Percentiles rank a stretch among this genome's conserved stretches.
These are phyloP conservation scores for Drosophila nigromelanica DNA, from an alignment of 1,140 invertebrate species.

Conservation along the genomic window DNA sequence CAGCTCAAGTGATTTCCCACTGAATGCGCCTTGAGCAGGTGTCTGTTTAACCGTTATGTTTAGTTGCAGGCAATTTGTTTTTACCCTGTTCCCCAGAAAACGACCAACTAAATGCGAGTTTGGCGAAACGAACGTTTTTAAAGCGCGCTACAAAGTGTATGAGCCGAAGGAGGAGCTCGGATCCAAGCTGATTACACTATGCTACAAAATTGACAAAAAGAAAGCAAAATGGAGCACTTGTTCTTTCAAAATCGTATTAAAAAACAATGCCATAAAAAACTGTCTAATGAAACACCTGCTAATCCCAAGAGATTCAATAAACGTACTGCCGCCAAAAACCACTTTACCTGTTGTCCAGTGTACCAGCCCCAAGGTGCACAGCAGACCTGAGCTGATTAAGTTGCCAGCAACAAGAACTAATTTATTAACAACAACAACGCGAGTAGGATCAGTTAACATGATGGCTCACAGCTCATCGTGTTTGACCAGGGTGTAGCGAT, in stretches of 20 bases:
- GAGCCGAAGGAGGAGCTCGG: background rate
- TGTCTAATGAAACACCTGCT: no score
- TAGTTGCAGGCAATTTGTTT: constrained; percentile 81
- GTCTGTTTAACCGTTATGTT: constrained; percentile 81
- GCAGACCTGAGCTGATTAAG: constrained; percentile 58
- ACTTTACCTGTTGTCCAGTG: constrained; percentile 25
- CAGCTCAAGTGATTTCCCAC: constrained; percentile 74
- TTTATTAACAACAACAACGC: constrained; percentile 56
- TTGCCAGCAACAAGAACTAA: constrained; percentile 45
- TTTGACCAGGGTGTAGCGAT: constrained; percentile 58
- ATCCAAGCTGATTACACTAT: constrained; percentile 15
- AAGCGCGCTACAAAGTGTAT: constrained; percentile 37
- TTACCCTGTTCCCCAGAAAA: constrained; percentile 49
- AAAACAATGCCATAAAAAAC: no score
- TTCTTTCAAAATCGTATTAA: no score
- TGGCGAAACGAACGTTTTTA: constrained; percentile 40
- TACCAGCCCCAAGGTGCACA: constrained; percentile 22
- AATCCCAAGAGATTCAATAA: no score
- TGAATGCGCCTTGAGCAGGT: constrained; percentile 75
- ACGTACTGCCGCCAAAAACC: no score
- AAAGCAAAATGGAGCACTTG: no score
- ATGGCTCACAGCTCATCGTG: constrained; percentile 65
- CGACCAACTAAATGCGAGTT: constrained; percentile 23
- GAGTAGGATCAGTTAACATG: constrained; percentile 13
- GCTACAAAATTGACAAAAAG: no score